phyloP scores from a whole-genome alignment of 2,797 vertebrate genomes.

The Chloroceryle inda region DNA sequence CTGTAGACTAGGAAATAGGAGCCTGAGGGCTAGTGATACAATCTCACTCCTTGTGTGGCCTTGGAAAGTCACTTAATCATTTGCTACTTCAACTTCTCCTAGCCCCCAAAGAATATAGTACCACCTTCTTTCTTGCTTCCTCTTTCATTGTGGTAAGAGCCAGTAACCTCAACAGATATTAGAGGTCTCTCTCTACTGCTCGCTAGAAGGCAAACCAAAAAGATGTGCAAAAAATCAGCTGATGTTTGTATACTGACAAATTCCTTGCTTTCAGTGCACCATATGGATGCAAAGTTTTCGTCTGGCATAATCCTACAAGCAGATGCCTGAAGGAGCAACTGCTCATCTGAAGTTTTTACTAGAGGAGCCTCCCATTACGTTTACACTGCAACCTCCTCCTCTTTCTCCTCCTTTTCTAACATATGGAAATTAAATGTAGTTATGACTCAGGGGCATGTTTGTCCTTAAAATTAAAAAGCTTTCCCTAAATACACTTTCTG shows the following conservation, averaged over 20 bases:
- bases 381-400: background rate
- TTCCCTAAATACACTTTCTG: background rate
- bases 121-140: background rate
- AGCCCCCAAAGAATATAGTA: background rate
- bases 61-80: background rate
- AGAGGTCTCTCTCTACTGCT: background rate
- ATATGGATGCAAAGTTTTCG: constrained; percentile 25
- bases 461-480: background rate
- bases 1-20: background rate
- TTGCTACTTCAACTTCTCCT: background rate
- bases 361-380: constrained; percentile 10
- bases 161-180: background rate
- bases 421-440: background rate
- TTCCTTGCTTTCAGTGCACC: constrained; percentile 4
- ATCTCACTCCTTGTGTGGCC: background rate
- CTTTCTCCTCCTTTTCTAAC: background rate
- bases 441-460: constrained; percentile 15
- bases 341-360: constrained; percentile 31
- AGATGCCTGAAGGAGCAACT: constrained; percentile 48
- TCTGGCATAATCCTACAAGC: constrained; percentile 40
- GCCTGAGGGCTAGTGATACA: background rate
- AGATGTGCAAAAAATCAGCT: constrained; percentile 5
- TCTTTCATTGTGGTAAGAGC: background rate
- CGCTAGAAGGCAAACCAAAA: background rate
- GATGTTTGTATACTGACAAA: background rate